Evolutionary conservation across 35 echinoderm and acorn worm species (phyloP).

Genomic region (Patiria miniata): DNA sequence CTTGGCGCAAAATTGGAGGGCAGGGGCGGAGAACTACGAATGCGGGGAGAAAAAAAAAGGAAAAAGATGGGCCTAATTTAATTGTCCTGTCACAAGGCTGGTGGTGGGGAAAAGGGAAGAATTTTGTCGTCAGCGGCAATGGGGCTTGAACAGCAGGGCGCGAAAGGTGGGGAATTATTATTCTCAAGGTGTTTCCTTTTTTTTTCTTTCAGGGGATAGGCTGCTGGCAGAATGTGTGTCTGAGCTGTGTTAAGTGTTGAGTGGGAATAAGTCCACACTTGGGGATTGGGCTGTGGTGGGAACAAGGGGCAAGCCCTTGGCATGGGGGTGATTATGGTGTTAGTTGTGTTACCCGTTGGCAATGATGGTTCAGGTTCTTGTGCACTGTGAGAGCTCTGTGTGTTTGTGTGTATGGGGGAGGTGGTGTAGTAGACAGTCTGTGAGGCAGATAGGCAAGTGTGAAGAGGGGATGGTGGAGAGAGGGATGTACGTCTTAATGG

Average conservation of each 20-base stretch:
- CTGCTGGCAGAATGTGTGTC: neutral
- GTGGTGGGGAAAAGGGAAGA: neutral
- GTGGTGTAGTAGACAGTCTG: too few relatives aligned
- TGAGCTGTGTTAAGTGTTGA: neutral
- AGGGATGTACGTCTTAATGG: too few relatives aligned
- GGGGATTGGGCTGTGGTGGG: neutral
- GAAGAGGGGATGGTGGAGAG: too few relatives aligned
- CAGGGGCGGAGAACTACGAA: neutral
- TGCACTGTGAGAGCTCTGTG: too few relatives aligned
- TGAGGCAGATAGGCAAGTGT: too few relatives aligned
- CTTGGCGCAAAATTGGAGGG: constrained; percentile 8
- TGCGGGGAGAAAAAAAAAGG: neutral
- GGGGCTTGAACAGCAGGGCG: neutral
- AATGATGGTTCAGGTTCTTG: neutral
- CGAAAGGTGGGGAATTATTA: neutral
- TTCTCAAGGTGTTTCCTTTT: neutral
- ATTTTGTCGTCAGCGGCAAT: neutral
- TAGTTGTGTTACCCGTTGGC: constrained; percentile 12
- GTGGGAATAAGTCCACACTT: constrained; percentile 2
- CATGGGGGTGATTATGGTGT: neutral
- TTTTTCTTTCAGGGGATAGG: too few relatives aligned
- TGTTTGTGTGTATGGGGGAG: too few relatives aligned
- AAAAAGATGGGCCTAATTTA: constrained; percentile 27
- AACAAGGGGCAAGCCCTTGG: neutral
- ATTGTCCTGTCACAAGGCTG: constrained; percentile 24